Evolutionary conservation across 2,888 invertebrate species (phyloP), one percentile per base, ranked within the genome.

Genomic region (Bombyx huttoni): DNA sequence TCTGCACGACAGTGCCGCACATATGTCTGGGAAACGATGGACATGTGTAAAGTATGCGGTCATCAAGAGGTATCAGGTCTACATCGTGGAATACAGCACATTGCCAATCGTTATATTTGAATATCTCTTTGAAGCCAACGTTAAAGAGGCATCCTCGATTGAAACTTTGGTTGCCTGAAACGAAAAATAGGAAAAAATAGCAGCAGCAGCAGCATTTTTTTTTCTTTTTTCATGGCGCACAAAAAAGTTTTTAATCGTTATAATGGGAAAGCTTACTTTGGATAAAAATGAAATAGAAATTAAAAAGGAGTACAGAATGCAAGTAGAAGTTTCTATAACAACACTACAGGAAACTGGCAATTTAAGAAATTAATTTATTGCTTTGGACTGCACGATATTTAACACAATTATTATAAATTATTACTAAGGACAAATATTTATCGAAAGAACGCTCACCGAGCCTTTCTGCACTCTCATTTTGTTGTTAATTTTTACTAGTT

Each of bases 31-130:
- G 97, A 70, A 94, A 93, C 53, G 91, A 91, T 0, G 96, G 95
- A 75, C 97, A 98, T 46, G 92, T 92, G 83, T 98, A 98, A 49
- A 96, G 78, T 78, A 97, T 97, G 56, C 94, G 89, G 70, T 95
- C 94, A 77, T 96, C 94, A 73, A 96, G 92, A 0, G 98, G 97
- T 60, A 98, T 81, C 54, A 98, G 89, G 79, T 98, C 98, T 35
- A 98, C 94, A 73, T 98, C 98, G 73, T 98, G 98, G 75, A 98
- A 97, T 61, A 98, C 91, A 73, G 96, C 94, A 80, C 97, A 98
- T 64, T 95, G 91, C 86, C 92, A 95, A 46, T 83, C 68, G 48
- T 86, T 88, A 35, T 68, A 61, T 73, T 94, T 95, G 69, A 93
- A 82, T 10, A 97, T 95, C 82, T 98, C 98, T 51, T 91, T 90